Conservation (phyloP, 2,888 invertebrate species). For the Acleris holmiana region DNA sequence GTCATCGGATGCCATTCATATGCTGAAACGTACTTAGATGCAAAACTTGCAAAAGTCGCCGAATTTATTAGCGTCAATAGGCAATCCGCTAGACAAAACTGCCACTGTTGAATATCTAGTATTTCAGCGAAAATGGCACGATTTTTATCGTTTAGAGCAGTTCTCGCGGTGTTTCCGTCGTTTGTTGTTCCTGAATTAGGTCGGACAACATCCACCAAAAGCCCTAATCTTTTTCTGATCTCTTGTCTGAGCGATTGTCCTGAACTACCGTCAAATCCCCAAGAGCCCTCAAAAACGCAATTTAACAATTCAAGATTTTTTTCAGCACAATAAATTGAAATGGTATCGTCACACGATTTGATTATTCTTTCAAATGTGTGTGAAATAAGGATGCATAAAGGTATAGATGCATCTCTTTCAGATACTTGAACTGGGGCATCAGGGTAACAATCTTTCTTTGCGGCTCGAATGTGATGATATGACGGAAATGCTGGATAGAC, state of each 20-base stretch:
- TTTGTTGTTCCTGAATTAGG: constrained; percentile 14
- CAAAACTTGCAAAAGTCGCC: neutral
- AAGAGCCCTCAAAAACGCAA: neutral
- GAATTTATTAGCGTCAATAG: neutral
- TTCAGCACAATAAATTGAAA: neutral
- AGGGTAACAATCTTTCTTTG: neutral
- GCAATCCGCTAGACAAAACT: neutral
- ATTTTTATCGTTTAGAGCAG: constrained; percentile 13
- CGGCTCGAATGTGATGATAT: neutral
- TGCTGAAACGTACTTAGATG: neutral
- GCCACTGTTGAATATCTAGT: neutral
- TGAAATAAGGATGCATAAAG: neutral
- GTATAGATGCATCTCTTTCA: neutral
- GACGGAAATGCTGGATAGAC: neutral
- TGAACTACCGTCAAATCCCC: constrained; percentile 6
- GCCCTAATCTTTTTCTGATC: neutral
- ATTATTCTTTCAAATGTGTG: neutral
- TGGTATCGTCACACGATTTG: neutral
- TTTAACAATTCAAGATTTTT: neutral
- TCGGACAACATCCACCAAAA: constrained; percentile 1
- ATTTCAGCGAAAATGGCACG: neutral
- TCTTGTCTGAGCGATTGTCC: constrained; percentile 1
- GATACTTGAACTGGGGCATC: neutral
- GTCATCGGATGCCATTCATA: constrained; percentile 5
- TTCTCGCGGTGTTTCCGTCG: constrained; percentile 12